These are phyloP conservation scores for Drosophila insularis DNA, from an alignment of 1,140 invertebrate genomes.

Conservation along the genomic window DNA sequence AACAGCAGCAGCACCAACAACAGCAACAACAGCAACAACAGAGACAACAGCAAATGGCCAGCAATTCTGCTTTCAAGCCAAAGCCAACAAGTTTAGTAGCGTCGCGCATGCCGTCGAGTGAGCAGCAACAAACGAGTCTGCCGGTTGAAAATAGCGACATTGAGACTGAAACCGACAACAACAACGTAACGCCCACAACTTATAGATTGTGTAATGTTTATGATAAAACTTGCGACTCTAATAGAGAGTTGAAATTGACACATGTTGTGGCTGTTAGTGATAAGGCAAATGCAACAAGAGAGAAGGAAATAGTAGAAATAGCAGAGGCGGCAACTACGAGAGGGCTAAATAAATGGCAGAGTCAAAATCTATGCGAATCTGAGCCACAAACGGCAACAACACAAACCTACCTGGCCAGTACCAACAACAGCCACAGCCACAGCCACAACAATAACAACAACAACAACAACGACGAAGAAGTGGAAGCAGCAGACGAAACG, in stretches of 20 bases:
- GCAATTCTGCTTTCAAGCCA: constrained; percentile 66
- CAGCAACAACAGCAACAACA: constrained; percentile 36
- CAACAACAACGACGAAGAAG: constrained; percentile 59
- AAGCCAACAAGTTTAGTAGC: constrained; percentile 76
- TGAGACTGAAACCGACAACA: constrained; percentile 29
- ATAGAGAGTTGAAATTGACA: constrained; percentile 30
- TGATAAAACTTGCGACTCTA: constrained; percentile 58
- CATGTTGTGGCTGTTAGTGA: constrained; percentile 39
- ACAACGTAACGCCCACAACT: constrained; percentile 67
- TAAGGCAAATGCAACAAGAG: constrained; percentile 13
- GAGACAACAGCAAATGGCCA: constrained; percentile 56
- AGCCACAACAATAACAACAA: constrained; percentile 33
- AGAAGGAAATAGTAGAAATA: constrained; percentile 14
- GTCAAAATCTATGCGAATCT: constrained; percentile 72
- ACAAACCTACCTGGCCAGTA: constrained; percentile 78
- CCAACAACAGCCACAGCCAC: constrained; percentile 48
- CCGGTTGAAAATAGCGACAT: constrained; percentile 20
- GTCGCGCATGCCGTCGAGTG: constrained; percentile 71
- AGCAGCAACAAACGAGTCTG: constrained; percentile 63
- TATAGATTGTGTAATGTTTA: constrained; percentile 71
- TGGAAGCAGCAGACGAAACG: constrained; percentile 68
- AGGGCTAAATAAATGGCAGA: constrained; percentile 66
- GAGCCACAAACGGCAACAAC: constrained; percentile 57
- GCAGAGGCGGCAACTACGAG: constrained; percentile 39
- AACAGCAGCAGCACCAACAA: too few relatives aligned